These are phyloP conservation scores for Emberiza fucata DNA, from an alignment of 2,113 vertebrate genomes.

Conservation along the genomic window DNA sequence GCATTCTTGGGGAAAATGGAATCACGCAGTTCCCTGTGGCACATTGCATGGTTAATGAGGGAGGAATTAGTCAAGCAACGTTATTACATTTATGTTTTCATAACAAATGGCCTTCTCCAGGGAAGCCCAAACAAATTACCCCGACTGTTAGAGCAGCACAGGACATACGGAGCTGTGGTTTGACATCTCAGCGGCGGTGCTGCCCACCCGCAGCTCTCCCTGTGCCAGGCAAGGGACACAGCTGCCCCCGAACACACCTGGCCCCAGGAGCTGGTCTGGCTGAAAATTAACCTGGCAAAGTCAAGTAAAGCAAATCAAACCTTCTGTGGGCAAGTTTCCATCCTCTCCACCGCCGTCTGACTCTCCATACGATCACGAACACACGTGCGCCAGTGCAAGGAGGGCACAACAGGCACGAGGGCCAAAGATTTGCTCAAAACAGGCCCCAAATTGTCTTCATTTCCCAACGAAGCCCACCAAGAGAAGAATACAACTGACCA, in stretches of 20 bases:
- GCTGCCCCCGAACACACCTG: fast-evolving
- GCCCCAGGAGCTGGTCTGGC: not conserved
- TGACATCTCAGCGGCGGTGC: fast-evolving
- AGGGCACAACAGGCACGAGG: not conserved
- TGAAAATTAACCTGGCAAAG: not conserved
- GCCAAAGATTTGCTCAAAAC: not conserved
- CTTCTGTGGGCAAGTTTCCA: not conserved
- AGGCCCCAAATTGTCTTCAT: not conserved
- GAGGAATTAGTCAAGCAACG: not conserved
- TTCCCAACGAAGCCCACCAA: not conserved
- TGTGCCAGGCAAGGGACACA: fast-evolving
- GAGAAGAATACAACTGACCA: not conserved
- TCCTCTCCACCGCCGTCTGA: fast-evolving
- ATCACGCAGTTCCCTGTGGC: not conserved
- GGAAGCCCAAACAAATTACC: not conserved
- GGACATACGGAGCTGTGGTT: fast-evolving
- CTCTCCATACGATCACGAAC: not conserved
- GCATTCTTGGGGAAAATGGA: not conserved
- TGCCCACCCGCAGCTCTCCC: not conserved
- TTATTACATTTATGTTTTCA: not conserved
- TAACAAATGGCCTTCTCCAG: not conserved
- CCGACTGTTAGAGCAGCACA: fast-evolving
- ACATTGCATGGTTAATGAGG: not conserved
- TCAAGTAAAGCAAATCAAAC: not conserved
- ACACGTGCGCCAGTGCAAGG: fast-evolving